Evolutionary conservation across 2,888 invertebrate genomes (phyloP).

Genomic region (Epiblema foenella): DNA sequence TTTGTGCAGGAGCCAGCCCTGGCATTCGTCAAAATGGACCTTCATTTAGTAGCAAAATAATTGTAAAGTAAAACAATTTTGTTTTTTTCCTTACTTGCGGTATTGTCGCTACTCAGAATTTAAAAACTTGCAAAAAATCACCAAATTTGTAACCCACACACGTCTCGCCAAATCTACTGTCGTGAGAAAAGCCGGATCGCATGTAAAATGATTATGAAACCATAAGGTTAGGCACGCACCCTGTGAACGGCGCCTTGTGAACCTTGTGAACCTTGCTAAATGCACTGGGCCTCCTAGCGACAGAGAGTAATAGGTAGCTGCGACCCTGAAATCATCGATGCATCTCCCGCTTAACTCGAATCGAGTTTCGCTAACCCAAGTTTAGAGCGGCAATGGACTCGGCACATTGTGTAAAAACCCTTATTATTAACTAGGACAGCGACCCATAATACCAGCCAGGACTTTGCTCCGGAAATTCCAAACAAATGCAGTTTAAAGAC

Average conservation of each 20-base stretch:
- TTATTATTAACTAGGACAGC: slow-evolving; percentile 22
- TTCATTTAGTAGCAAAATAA: too few relatives aligned
- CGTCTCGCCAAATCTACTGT: slow-evolving; percentile 14
- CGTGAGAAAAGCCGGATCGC: slow-evolving; percentile 22
- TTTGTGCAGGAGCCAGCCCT: too few relatives aligned
- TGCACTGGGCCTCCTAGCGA: slow-evolving; percentile 18
- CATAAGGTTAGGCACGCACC: slow-evolving; percentile 20
- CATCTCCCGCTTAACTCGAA: not conserved
- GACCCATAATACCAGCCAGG: slow-evolving; percentile 12
- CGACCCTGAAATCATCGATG: not conserved
- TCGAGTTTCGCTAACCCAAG: not conserved
- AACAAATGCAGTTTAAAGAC: slow-evolving; percentile 20
- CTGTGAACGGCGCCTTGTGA: slow-evolving; percentile 14
- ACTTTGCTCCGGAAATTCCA: slow-evolving; percentile 43
- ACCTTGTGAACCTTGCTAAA: slow-evolving; percentile 10
- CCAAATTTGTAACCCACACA: slow-evolving; percentile 13
- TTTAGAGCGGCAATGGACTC: slow-evolving; percentile 7
- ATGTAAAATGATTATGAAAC: slow-evolving; percentile 30
- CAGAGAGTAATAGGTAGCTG: not conserved
- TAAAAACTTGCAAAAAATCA: not conserved
- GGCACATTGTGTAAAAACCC: not conserved
- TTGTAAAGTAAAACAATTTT: not conserved
- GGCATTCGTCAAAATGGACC: too few relatives aligned
- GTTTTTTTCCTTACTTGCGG: not conserved
- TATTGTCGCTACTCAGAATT: not conserved